Base-by-base conservation (phyloP, 2,888 invertebrate genomes). In the Leucophenga maculata region DNA sequence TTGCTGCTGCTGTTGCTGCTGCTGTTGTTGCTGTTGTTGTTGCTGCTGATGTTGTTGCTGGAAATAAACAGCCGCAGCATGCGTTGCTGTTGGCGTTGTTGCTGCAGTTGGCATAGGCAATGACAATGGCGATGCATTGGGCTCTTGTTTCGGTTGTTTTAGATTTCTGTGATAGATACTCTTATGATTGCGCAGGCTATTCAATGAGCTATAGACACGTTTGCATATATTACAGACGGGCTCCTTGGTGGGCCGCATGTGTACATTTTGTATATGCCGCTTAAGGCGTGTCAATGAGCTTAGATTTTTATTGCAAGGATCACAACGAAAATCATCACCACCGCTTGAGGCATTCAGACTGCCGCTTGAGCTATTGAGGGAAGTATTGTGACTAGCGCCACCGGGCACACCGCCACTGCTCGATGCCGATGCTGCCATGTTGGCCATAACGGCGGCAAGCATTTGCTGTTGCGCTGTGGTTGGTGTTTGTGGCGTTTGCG, bases 211-310 rank as follows among this genome's bases (percentile, higher is more conserved):
- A 91, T 95, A 96, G 84, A 95, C 95, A 88, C 95, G 93, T 90
- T 95, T 95, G 92, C 95, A 96, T 89, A 95, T 95, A 91, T 94
- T 95, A 92, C 95, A 96, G 88, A 95, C 94, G 80, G 95, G 95
- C 90, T 95, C 95, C 91, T 95, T 93, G 89, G 95, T 94, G 85
- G 95, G 95, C 86, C 94, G 92, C 93, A 95, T 94, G 91, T 95
- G 95, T 86, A 95, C 95, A 91, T 95, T 95, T 91, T 95, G 95
- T 91, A 95, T 95, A 91, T 95, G 95, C 86, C 95, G 93, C 92
- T 95, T 95, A 91, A 95, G 93, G 88, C 95, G 92, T 86, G 95
- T 95, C 89, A 95, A 91, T 85, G 94, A 94, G 87, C 94, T 94
- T 88, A 95, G 91, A 90, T 94, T 94, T 92, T 95, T 95, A 93